Evolutionary conservation across 2,888 invertebrate species (phyloP), one percentile per base, ranked within the genome.

Genomic region (Lysandra bellargus): DNA sequence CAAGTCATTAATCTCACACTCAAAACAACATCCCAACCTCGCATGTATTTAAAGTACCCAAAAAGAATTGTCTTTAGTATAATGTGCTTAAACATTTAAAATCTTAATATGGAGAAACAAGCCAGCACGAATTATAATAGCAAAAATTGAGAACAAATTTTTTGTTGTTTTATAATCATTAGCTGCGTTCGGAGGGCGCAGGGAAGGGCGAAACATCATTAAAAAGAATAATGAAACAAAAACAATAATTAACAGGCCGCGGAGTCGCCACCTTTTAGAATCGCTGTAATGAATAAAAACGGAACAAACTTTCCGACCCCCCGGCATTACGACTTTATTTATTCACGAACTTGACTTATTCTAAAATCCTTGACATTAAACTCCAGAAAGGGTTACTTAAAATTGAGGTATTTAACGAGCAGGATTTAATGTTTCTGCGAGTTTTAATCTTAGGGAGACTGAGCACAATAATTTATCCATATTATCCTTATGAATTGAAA

Each of bases 151-250:
- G 12, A 69, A 69, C 69, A 69, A 69, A 5, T 6, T 37, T 69
- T 14, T 33, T 69, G 69, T 69, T 69, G 69, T 37, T 69, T 69
- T 69, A 33, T 69, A 69, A 69, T 69, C 14, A 69, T 69, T 69
- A 37, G 33, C 33, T 1, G 7, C 14, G 33, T 69, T 69, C 33
- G 14, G 33, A 69, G 69, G 33, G 69, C 5, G 69, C 9, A 37
- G 33, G 14, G 69, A 9, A 69, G 33, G 64, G 30, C 64, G 64
- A 69, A 69, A 33, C 69, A 69, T 69, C 69, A 69, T 69, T 69
- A 69, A 69, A 69, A 69, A 69, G 69, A 69, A 69, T 69, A 69
- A 37, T 69, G 69, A 69, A 69, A 69, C 69, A 69, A 69, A 69
- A 69, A 69, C 69, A 69, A 69, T 69, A 33, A 69, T 69, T 69